Base-by-base conservation (phyloP, 2,113 vertebrate genomes). In the Silurus glanis region DNA sequence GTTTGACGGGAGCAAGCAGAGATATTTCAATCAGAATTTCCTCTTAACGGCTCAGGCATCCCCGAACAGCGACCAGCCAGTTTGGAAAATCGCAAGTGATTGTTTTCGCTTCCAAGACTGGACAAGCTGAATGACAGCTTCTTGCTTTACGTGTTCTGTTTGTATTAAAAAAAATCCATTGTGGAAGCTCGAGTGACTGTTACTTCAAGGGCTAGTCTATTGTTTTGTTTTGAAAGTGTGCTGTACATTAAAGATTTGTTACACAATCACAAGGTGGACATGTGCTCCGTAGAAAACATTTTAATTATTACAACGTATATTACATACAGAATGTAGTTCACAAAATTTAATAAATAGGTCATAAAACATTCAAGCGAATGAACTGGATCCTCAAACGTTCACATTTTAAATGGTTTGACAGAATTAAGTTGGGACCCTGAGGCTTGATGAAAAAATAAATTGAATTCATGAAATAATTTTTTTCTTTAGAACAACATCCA, bases 71-170 rank as follows among this genome's bases (percentile, higher is more conserved):
- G 96, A 97, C 0, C 94, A 94, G 90, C 95, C 95, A 0, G 97
- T 99, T 74, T 99, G 98, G 97, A 99, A 98, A 93, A 99, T 99
- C 5, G 97, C 97, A 5, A 99, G 98, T 79, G 97, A 99, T 91
- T 99, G 97, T 93, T 99, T 99, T 93, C 96, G 98, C 75, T 99
- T 99, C 89, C 98, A 99, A 87, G 97, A 99, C 92, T 98, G 96
- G 96, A 95, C 96, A 67, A 97, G 92, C 91, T 98, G 90, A 96
- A 93, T 84, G 72, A 7, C 37, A 3, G 53, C 3, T 25, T 10
- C 28, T 7, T 21, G 4, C 47, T 5, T 23, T 28, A n/a, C 28
- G 10, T 45, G 0, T 47, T 19, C 45, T 21, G 19, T 79, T 67
- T 80, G 19, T 19, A 58, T 53, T n/a, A 37, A 23, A 25, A 6